Evolutionary conservation across 2,113 vertebrate genomes (phyloP), one percentile per base, ranked within the genome.

Genomic region (Phyllostomus discolor): DNA sequence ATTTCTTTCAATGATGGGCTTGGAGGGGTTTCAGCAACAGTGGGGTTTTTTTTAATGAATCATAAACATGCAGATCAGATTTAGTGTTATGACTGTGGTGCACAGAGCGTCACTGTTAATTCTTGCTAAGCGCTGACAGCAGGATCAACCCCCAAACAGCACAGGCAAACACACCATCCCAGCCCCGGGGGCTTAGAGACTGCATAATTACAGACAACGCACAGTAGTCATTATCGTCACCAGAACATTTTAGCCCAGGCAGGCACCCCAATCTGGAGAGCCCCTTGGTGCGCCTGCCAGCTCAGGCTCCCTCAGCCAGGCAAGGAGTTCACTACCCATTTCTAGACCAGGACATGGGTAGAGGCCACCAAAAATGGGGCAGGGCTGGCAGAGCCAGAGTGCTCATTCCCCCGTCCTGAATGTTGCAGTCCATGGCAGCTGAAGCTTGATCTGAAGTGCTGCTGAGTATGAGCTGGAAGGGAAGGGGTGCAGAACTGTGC

Each of bases 1-100:
- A 97, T 97, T 98, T 97, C 97, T 95, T 97, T 96, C 96, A 97
- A 96, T 96, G 97, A 97, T 97, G 95, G 96, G 93, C 95, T 97
- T 97, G 97, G 97, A 97, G 92, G 95, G 79, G 86, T 88, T 97
- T 96, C 95, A 94, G 95, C 72, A 10, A 96, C 6, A 50, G 90
- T 94, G 94, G 88, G 15, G 82, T 87, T 92, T 92, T 92, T 89
- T 96, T 97, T 92, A 94, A 96, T 98, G 97, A 98, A 97, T 97
- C 97, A 97, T 97, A 97, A 97, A 96, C 96, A 97, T 89, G 97
- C 88, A 97, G 96, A 97, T 97, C 92, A 97, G 97, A 97, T 96
- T 96, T 97, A 97, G 94, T 97, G 96, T 97, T 97, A 97, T 96
- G 97, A 97, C 95, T 95, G 90, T 85, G 96, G 93, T 67, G 73